Evolutionary conservation across 2,888 invertebrate species (phyloP).

Genomic region (Eupeodes latifasciatus): DNA sequence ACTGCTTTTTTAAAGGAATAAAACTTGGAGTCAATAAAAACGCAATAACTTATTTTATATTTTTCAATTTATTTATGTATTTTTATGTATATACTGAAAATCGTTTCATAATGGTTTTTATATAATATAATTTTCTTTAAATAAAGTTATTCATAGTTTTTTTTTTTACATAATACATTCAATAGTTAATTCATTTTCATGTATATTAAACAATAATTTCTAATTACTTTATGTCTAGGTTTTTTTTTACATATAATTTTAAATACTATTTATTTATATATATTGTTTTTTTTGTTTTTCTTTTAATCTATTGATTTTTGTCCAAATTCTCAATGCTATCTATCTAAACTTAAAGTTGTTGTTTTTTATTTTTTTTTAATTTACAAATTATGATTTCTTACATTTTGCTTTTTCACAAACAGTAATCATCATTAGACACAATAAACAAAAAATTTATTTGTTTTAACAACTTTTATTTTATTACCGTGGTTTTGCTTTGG

Average conservation of each 20-base stretch:
- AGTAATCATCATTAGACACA: conserved; percentile 26
- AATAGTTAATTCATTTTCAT: conserved; percentile 71
- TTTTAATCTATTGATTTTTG: conserved; percentile 34
- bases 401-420: conserved; percentile 43
- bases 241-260: conserved; percentile 68
- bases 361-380: conserved; percentile 75
- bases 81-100: conserved; percentile 78
- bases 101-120: conserved; percentile 68
- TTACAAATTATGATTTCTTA: conserved; percentile 69
- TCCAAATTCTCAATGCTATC: conserved; percentile 55
- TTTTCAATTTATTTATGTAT: conserved; percentile 71
- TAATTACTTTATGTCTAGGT: conserved; percentile 70
- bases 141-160: conserved; percentile 69
- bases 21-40: not conserved
- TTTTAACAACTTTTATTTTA: not conserved
- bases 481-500: conserved; percentile 39
- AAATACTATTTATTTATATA: conserved; percentile 73
- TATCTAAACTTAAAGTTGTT: conserved; percentile 59
- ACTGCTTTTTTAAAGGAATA: too few species aligned
- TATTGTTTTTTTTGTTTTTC: conserved; percentile 31
- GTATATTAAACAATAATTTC: conserved; percentile 71
- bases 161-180: conserved; percentile 73
- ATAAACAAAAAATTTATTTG: conserved; percentile 15
- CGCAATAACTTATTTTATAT: conserved; percentile 48
- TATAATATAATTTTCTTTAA: conserved; percentile 74